A percentile compares a stretch with the other conserved stretches of the same genome.
Conservation (phyloP, 2,888 invertebrate species). For the Pelosia muscerda region DNA sequence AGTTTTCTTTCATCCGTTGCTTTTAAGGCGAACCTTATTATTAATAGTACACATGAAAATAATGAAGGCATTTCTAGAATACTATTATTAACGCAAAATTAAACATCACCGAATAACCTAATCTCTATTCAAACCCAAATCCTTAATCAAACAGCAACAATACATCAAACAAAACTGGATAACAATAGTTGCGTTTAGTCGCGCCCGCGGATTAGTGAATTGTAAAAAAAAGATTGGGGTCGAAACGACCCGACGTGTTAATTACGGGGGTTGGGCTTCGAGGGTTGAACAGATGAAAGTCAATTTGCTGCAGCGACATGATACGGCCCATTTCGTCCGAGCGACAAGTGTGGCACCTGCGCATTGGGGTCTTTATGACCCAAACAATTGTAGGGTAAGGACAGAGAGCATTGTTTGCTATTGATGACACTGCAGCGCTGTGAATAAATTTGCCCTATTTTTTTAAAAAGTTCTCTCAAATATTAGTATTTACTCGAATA, state of each 20-base stretch:
- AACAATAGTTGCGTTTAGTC: constrained; percentile 77
- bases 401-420: constrained; percentile 49
- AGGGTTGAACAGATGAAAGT: constrained; percentile 86
- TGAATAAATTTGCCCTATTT: constrained; percentile 13
- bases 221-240: constrained; percentile 84
- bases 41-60: too few species aligned
- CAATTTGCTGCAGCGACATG: constrained; percentile 90
- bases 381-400: constrained; percentile 62
- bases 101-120: constrained; percentile 37
- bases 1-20: too few species aligned
- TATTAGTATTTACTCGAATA: too few species aligned
- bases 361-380: constrained; percentile 77
- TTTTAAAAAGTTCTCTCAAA: background rate
- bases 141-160: constrained; percentile 58
- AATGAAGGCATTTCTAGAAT: background rate
- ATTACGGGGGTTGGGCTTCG: constrained; percentile 84
- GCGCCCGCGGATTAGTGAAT: constrained; percentile 85
- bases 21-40: too few species aligned
- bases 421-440: constrained; percentile 30
- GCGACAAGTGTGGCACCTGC: constrained; percentile 86
- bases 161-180: constrained; percentile 68
- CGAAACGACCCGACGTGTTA: constrained; percentile 83
- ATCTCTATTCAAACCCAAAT: constrained; percentile 49
- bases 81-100: constrained; percentile 16
- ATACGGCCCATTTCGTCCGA: constrained; percentile 88